A percentile compares a stretch with the other conserved stretches of the same genome.
Evolutionary conservation across 2,113 vertebrate species (phyloP).

Genomic region (Pomatostomus ruficeps): DNA sequence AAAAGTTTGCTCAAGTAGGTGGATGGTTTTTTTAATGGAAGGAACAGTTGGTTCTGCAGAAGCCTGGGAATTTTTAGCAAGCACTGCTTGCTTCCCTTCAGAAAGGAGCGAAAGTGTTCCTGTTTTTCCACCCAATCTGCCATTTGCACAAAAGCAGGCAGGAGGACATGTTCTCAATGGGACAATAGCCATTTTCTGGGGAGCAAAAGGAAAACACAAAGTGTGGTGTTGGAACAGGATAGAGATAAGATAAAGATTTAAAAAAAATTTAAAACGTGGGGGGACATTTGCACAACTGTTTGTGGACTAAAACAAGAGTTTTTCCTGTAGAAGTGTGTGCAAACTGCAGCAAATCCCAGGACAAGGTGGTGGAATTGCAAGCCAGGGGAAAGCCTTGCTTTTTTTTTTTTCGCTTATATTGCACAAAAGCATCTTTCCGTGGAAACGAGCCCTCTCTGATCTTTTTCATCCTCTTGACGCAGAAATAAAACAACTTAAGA

Average conservation of each 20-base stretch:
- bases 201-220: neutral
- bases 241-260: neutral
- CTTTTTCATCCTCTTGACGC: neutral
- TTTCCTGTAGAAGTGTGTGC: neutral
- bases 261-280: too few relatives aligned
- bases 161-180: neutral
- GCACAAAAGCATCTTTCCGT: neutral
- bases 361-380: neutral
- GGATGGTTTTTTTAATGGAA: conserved; percentile 4
- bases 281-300: neutral
- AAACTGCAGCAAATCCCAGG: conserved; percentile 8
- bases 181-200: neutral
- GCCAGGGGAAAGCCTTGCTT: neutral
- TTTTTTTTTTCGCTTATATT: neutral
- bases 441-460: neutral
- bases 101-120: conserved; percentile 32
- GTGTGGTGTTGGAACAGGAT: neutral
- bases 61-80: conserved; percentile 49
- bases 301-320: neutral
- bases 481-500: conserved; percentile 25
- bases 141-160: neutral
- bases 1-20: conserved; percentile 22
- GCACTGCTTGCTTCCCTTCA: neutral
- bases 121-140: neutral
- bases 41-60: conserved; percentile 27